Evolutionary conservation across 2,888 invertebrate species (phyloP), one percentile per base, ranked within the genome.

Genomic region (Andricus quercusramuli): DNA sequence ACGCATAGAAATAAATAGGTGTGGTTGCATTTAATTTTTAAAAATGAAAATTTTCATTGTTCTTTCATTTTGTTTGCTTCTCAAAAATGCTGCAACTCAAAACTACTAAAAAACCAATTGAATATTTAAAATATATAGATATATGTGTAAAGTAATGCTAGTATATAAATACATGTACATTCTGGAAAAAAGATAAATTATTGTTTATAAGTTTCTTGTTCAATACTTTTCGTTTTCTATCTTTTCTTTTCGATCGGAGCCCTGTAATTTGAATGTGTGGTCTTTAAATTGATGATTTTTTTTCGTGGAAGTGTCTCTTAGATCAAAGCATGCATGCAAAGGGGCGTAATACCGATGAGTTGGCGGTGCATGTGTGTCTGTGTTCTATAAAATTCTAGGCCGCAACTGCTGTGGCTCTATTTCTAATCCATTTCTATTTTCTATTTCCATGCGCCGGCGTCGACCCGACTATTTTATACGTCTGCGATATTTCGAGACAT

Each of bases 401-500:
- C 89, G 85, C 87, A 88, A 87, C 88, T 86, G 86, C 82, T 84
- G 85, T 82, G 83, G 84, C 86, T 87, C 90, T 90, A 91, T 91
- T 90, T 90, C 89, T 86, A 90, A 88, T 87, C 82, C 84, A 85
- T 88, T 89, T 89, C 89, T 89, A 90, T 90, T 90, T 90, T 90
- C 90, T 89, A 90, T 90, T 90, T 89, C 86, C 86, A 89, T 85
- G 85, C 86, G 86, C 84, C 86, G 85, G 82, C 88, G 86, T 89
- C 88, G 88, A 83, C 84, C 80, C 88, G 86, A 89, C 89, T 88
- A 90, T 91, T 92, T 91, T 91, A 90, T 90, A 90, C 89, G 91
- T 90, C 90, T 90, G 90, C 89, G 92, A 90, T 92, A 92, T 92
- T 92, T 92, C 86, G 90, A 89, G 89, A 88, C 84, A 81, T 74